Evolutionary conservation across 2,888 invertebrate species (phyloP).

Genomic region (Mystacides longicornis): DNA sequence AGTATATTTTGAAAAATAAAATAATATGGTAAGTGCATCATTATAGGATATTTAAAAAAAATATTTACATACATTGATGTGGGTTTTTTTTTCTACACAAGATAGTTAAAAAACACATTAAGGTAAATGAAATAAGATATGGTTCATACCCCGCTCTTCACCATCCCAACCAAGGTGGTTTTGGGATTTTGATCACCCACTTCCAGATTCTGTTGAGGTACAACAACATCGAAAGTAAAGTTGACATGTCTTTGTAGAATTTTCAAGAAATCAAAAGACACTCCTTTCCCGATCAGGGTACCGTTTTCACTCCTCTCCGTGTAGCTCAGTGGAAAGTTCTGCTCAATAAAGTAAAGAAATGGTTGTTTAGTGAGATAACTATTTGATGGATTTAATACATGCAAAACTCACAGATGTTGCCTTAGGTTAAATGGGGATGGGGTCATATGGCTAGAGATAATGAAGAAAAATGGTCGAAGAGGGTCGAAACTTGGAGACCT

Average conservation of each 20-base stretch:
- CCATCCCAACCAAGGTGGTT: constrained; percentile 57
- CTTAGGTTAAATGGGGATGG: too few species aligned
- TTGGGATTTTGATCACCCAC: constrained; percentile 43
- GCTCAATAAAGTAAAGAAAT: constrained; percentile 27
- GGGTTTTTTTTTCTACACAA: too few species aligned
- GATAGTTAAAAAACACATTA: neutral
- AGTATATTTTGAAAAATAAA: too few species aligned
- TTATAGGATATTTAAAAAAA: too few species aligned
- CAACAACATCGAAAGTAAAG: constrained; percentile 64
- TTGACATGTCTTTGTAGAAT: constrained; percentile 62
- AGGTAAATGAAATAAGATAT: neutral
- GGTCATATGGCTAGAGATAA: too few species aligned
- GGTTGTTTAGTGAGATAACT: too few species aligned
- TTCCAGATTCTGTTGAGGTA: constrained; percentile 55
- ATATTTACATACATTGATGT: too few species aligned
- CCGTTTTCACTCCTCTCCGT: constrained; percentile 44
- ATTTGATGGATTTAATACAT: too few species aligned
- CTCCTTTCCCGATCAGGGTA: constrained; percentile 54
- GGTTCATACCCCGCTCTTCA: constrained; percentile 52
- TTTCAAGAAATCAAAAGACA: constrained; percentile 64
- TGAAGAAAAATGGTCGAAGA: too few species aligned
- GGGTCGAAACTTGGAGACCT: too few species aligned
- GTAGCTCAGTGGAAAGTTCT: constrained; percentile 60
- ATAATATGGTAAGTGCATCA: too few species aligned
- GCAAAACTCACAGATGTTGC: too few species aligned